These are phyloP conservation scores for Neoaliturus tenellus DNA, from an alignment of 2,888 invertebrate genomes.

Conservation along the genomic window DNA sequence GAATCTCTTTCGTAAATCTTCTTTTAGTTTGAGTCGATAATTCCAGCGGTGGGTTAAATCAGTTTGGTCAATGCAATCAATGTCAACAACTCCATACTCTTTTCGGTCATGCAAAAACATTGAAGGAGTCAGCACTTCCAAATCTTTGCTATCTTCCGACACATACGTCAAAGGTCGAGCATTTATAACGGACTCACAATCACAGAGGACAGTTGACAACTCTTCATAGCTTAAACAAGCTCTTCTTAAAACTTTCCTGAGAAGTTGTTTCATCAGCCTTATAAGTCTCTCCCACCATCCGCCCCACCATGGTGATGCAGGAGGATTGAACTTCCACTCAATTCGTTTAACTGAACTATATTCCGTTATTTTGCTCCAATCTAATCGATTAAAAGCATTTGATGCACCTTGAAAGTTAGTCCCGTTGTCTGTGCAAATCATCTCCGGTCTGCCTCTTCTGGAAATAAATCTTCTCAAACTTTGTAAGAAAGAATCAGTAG, in stretches of 20 bases:
- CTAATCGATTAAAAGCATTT: constrained; percentile 73
- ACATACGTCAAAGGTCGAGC: constrained; percentile 22
- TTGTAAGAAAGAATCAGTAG: constrained; percentile 68
- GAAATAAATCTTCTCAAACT: constrained; percentile 69
- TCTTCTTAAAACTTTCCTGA: constrained; percentile 52
- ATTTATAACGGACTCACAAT: constrained; percentile 29
- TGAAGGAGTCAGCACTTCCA: constrained; percentile 65
- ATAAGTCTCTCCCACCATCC: constrained; percentile 69
- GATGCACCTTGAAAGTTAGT: constrained; percentile 70
- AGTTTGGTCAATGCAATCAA: constrained; percentile 35
- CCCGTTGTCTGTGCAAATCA: constrained; percentile 71
- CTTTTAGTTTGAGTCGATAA: constrained; percentile 30
- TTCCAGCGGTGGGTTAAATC: constrained; percentile 29
- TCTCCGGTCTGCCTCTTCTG: constrained; percentile 68
- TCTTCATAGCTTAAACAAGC: constrained; percentile 53
- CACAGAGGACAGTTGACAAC: constrained; percentile 58
- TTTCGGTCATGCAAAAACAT: constrained; percentile 64
- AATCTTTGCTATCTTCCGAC: constrained; percentile 57
- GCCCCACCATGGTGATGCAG: constrained; percentile 72
- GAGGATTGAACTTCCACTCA: constrained; percentile 70
- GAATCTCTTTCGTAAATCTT: constrained; percentile 57
- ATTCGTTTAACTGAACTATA: constrained; percentile 60
- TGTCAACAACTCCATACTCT: constrained; percentile 47
- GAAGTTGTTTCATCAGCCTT: constrained; percentile 53
- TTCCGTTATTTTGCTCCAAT: constrained; percentile 71